A percentile compares a stretch with the other conserved stretches of the same genome.
These are phyloP conservation scores for Phacellophora camtschatica DNA, from an alignment of 30 jellyfish, hydroid and myxozoan species.

Conservation along the genomic window DNA sequence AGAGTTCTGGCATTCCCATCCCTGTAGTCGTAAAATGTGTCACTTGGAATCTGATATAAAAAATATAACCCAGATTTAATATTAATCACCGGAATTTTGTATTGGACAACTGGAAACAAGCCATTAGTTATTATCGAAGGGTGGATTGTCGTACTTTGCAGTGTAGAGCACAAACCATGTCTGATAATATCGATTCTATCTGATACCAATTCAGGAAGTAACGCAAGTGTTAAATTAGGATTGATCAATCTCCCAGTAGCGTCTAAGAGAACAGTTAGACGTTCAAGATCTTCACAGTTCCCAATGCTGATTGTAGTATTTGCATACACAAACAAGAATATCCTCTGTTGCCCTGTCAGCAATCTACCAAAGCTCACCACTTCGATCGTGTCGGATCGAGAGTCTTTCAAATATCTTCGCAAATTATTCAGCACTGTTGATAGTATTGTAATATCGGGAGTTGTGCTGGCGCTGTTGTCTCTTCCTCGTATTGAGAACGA, in stretches of 20 bases:
- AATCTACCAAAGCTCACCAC: slow-evolving; percentile 45
- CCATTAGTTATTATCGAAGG: slow-evolving; percentile 64
- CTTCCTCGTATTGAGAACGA: slow-evolving; percentile 29
- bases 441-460: slow-evolving; percentile 8
- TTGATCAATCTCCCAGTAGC: slow-evolving; percentile 14
- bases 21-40: slow-evolving; percentile 73
- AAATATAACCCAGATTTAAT: slow-evolving; percentile 38
- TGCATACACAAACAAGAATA: slow-evolving; percentile 48
- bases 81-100: slow-evolving; percentile 6
- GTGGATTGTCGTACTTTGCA: not conserved
- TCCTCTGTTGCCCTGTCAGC: slow-evolving; percentile 21
- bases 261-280: slow-evolving; percentile 7
- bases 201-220: slow-evolving; percentile 45
- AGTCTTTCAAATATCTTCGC: slow-evolving; percentile 40
- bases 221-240: slow-evolving; percentile 24
- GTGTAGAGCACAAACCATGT: slow-evolving; percentile 31
- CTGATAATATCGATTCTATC: slow-evolving; percentile 36
- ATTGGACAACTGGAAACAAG: slow-evolving; percentile 23
- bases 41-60: slow-evolving; percentile 41
- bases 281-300: slow-evolving; percentile 21
- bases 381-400: slow-evolving; percentile 16
- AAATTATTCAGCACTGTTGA: slow-evolving; percentile 1
- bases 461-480: slow-evolving; percentile 52
- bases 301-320: slow-evolving; percentile 29
- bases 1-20: slow-evolving; percentile 73